Percentiles rank a stretch among this genome's conserved stretches.
Conservation (phyloP, 2,888 invertebrate species). For the Acrocera orbiculus region DNA sequence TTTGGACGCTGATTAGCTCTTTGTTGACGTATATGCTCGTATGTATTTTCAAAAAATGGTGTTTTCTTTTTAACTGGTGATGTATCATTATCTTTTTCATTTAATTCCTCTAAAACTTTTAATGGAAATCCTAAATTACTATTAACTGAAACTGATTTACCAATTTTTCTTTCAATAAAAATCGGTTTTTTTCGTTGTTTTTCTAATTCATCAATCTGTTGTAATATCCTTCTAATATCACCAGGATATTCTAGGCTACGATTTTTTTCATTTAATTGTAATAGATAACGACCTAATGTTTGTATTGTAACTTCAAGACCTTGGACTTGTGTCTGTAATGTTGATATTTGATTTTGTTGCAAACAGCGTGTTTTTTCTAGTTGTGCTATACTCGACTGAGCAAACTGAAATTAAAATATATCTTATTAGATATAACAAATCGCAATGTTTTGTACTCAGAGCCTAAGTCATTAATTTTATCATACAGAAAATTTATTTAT, state of each 20-base stretch:
- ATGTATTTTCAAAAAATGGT: conserved; percentile 48
- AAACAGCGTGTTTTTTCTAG: conserved; percentile 45
- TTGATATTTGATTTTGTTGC: conserved; percentile 42
- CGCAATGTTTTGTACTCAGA: no score
- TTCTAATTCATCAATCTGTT: conserved; percentile 37
- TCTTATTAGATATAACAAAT: background rate
- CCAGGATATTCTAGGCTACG: conserved; percentile 50
- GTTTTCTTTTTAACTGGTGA: conserved; percentile 32
- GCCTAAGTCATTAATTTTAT: background rate
- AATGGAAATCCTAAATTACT: conserved; percentile 29
- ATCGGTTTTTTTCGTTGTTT: conserved; percentile 28
- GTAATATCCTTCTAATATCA: conserved; percentile 56
- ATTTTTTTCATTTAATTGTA: conserved; percentile 44
- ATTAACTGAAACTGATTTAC: conserved; percentile 31
- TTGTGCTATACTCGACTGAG: conserved; percentile 34
- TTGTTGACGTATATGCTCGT: conserved; percentile 51
- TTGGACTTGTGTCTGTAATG: conserved; percentile 54
- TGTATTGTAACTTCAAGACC: conserved; percentile 56
- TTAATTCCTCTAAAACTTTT: conserved; percentile 31
- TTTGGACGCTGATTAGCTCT: conserved; percentile 33
- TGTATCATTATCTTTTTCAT: conserved; percentile 29
- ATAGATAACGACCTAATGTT: conserved; percentile 54
- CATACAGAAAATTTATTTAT: background rate
- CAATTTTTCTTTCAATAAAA: conserved; percentile 30
- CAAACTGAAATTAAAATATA: conserved; percentile 19